Evolutionary conservation across 2,797 vertebrate species (phyloP).

Genomic region (Gallirallus australis): DNA sequence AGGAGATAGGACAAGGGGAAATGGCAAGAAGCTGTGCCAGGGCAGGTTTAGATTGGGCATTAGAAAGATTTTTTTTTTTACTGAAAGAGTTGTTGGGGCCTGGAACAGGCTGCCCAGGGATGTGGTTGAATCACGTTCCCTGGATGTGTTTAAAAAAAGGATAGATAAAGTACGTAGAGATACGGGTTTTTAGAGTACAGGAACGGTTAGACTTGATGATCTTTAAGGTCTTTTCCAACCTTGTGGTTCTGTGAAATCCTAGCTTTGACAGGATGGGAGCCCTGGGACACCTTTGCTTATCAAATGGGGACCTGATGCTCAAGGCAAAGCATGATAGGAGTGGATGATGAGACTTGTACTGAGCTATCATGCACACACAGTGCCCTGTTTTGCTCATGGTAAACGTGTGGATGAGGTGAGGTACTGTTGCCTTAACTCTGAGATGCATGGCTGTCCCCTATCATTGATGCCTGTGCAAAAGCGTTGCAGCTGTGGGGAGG

Average conservation of each 20-base stretch:
- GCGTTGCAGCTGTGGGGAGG: neutral
- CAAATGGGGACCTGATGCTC: neutral
- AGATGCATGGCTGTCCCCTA: neutral
- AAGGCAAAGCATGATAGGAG: neutral
- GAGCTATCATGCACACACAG: neutral
- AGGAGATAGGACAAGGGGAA: too few relatives aligned
- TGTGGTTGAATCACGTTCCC: too few relatives aligned
- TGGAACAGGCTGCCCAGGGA: too few relatives aligned
- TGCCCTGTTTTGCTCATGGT: neutral
- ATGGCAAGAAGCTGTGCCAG: too few relatives aligned
- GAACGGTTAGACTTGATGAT: too few relatives aligned
- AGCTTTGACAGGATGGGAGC: fast-evolving
- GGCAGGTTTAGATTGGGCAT: too few relatives aligned
- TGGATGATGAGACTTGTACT: neutral
- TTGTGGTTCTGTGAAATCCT: neutral
- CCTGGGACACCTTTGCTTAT: fast-evolving
- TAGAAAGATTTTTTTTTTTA: too few relatives aligned
- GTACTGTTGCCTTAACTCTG: neutral
- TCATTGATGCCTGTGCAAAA: neutral
- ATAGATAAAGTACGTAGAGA: too few relatives aligned
- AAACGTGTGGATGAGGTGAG: neutral
- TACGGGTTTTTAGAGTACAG: too few relatives aligned
- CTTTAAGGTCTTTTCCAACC: too few relatives aligned
- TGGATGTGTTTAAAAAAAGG: too few relatives aligned
- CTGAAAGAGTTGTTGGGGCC: too few relatives aligned